These are phyloP conservation scores for Sebastes variabilis DNA, from an alignment of 2,797 vertebrate genomes.

Conservation along the genomic window DNA sequence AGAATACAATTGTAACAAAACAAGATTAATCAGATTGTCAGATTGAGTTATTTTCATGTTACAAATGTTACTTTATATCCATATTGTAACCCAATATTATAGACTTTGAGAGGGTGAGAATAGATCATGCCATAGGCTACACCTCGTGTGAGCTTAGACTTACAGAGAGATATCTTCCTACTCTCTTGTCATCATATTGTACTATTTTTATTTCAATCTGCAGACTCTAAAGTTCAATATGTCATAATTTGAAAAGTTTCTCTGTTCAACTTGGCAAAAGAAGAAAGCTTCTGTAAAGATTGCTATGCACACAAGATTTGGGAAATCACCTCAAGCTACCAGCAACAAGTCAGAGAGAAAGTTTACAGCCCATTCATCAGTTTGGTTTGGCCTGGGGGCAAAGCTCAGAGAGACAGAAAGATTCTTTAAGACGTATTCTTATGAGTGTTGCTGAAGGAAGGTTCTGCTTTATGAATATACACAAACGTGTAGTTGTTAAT, in stretches of 20 bases:
- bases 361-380: constrained; percentile 7
- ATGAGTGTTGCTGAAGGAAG: not conserved
- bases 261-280: not conserved
- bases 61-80: not conserved
- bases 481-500: constrained; percentile 2
- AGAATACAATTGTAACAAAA: not conserved
- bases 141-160: not conserved
- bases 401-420: not conserved
- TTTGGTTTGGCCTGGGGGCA: not conserved
- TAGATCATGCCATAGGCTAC: not conserved
- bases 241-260: constrained; percentile 26
- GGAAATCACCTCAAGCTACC: constrained; percentile 21
- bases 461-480: constrained; percentile 1
- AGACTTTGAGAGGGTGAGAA: not conserved
- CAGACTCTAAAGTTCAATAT: constrained; percentile 1
- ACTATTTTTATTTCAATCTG: constrained; percentile 15
- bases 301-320: not conserved
- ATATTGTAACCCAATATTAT: not conserved
- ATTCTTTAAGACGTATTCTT: no score
- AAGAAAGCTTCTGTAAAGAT: not conserved
- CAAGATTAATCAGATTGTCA: not conserved
- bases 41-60: not conserved
- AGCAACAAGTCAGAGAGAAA: constrained; percentile 6
- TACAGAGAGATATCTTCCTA: not conserved
- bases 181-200: not conserved